Conservation (phyloP, 2,797 vertebrate genomes). For the Parauchenoglanis ngamensis region DNA sequence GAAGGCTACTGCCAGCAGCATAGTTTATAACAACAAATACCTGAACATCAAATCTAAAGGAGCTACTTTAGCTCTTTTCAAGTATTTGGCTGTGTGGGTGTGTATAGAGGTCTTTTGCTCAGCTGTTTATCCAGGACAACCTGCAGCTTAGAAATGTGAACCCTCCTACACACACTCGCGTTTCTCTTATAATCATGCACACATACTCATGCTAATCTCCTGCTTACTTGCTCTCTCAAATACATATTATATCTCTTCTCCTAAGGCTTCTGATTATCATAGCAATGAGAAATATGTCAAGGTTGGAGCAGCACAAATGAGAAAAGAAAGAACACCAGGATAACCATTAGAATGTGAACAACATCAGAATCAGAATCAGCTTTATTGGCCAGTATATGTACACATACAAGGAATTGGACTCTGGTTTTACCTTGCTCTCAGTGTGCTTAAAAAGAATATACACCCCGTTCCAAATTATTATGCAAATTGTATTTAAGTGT, state of each 20-base stretch:
- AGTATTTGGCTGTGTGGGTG: not conserved
- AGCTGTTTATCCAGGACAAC: not conserved
- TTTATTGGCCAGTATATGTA: too few species aligned
- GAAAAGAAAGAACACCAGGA: not conserved
- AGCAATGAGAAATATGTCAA: not conserved
- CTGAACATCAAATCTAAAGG: not conserved
- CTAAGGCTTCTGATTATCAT: not conserved
- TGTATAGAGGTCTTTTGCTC: not conserved
- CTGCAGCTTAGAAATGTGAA: conserved; percentile 8
- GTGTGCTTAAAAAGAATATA: too few species aligned
- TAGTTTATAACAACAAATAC: not conserved
- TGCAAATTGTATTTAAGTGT: too few species aligned
- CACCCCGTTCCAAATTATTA: too few species aligned
- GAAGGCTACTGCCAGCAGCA: not conserved
- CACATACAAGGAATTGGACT: too few species aligned
- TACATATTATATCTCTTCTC: not conserved
- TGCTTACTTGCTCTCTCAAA: not conserved
- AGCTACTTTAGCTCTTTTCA: conserved; percentile 4
- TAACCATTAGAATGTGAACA: not conserved
- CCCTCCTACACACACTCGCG: not conserved
- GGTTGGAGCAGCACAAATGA: not conserved
- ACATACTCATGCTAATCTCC: not conserved
- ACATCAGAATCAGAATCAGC: too few species aligned
- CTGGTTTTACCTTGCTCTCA: too few species aligned
- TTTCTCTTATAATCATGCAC: conserved; percentile 1